Conservation (phyloP, 1,140 invertebrate species). For the Atta colombica region DNA sequence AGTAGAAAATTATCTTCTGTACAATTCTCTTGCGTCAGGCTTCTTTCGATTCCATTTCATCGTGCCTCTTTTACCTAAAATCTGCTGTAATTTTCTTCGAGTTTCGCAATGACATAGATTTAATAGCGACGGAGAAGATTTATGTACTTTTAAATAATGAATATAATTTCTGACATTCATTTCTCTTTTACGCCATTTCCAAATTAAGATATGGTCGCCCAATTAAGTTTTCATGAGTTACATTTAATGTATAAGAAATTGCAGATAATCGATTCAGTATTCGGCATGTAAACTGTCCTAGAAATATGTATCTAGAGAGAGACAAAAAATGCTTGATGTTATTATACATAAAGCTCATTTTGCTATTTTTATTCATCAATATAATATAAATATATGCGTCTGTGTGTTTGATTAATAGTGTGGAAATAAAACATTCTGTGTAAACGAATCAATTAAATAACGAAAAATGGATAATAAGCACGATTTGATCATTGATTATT, state of each 20-base stretch:
- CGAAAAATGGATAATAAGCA: conserved; percentile 40
- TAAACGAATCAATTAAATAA: conserved; percentile 8
- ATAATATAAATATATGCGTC: background rate
- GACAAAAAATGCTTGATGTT: background rate
- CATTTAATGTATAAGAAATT: conserved; percentile 5
- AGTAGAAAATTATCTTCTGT: conserved; percentile 45
- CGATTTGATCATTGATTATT: conserved; percentile 67
- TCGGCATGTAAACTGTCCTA: background rate
- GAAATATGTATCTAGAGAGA: background rate
- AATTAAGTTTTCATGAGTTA: conserved; percentile 13
- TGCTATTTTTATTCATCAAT: conserved; percentile 8
- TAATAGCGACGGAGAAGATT: conserved; percentile 33
- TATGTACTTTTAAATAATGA: conserved; percentile 45
- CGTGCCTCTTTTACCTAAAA: conserved; percentile 39
- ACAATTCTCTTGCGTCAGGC: conserved; percentile 42
- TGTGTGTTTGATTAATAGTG: background rate
- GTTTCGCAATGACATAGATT: conserved; percentile 33
- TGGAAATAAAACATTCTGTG: background rate
- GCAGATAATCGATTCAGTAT: conserved; percentile 31
- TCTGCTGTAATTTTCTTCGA: conserved; percentile 35
- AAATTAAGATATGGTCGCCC: background rate
- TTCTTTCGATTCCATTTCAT: conserved; percentile 23
- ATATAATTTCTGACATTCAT: conserved; percentile 53
- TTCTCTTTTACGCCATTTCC: conserved; percentile 59
- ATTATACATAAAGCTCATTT: background rate